Evolutionary conservation across 1,140 invertebrate species (phyloP), one percentile per base, ranked within the genome.

Genomic region (Nephotettix cincticeps): DNA sequence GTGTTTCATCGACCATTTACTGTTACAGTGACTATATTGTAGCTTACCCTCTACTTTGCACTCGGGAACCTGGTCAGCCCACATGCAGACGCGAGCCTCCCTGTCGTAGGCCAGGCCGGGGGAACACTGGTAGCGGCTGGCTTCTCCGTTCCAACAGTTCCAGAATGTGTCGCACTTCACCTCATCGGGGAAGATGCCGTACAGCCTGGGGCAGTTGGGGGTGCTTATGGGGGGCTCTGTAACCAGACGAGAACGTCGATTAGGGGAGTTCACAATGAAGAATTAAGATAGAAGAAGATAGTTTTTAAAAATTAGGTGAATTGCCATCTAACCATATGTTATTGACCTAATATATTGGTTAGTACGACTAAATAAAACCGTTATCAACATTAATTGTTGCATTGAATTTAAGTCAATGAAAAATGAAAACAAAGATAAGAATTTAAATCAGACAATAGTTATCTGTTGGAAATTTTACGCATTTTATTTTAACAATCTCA

Each of bases 61-160:
- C 81, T 95, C 93, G 51, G 93, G 91, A 67, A 96, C 93, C 84
- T 96, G 92, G 80, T 96, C 94, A 76, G 93, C 93, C 94, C 94
- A 96, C 91, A 95, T 95, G 83, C 94, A 96, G 54, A 97, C 94
- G 71, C 94, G 88, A 43, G 94, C 90, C 81, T 94, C 93, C 71
- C 93, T 88, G 84, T 97, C 94, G 83, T 97, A 97, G 73, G 95
- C 95, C 4, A 97, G 84, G 77, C 95, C 95, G 75, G 95, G 94
- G 76, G 94, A 94, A 85, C 95, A 97, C 80, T 96, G 93, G 80
- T 97, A 97, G 75, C 92, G 89, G 76, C 92, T 95, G 9, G 94
- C 90, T 81, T 96, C 94, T 43, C 95, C 95, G 82, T 95, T 95
- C 94, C 95, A 96, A 82, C 95, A 97, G 81, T 95, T 96, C 92